Percentiles rank a stretch among this genome's conserved stretches.
These are phyloP conservation scores for Sebastes diploproa DNA, from an alignment of 2,797 vertebrate species.

Conservation along the genomic window DNA sequence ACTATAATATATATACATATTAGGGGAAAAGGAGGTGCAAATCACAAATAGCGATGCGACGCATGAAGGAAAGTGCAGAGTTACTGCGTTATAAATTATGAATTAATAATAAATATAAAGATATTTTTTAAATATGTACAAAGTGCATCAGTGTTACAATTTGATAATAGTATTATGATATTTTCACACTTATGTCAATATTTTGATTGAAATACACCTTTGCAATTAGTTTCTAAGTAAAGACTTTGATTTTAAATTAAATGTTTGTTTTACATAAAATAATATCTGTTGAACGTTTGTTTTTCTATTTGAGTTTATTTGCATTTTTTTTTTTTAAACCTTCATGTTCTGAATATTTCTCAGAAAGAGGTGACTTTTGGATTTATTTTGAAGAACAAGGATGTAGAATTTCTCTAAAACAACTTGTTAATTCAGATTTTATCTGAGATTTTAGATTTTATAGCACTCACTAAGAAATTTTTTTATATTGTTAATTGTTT, in stretches of 20 bases:
- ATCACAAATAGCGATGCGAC: no score
- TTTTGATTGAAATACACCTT: background rate
- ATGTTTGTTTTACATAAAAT: background rate
- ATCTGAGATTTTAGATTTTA: background rate
- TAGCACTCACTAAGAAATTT: background rate
- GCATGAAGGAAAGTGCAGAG: no score
- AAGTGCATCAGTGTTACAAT: background rate
- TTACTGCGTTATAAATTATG: rapidly evolving
- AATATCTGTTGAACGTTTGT: background rate
- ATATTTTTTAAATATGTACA: no score
- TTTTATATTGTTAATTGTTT: no score
- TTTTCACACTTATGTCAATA: background rate
- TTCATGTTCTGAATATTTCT: background rate
- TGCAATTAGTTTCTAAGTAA: background rate
- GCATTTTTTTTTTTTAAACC: background rate
- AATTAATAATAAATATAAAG: no score
- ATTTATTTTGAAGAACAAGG: no score
- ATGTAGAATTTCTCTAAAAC: no score
- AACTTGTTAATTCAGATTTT: background rate
- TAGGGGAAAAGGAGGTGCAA: no score
- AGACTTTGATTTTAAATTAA: background rate
- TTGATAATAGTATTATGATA: rapidly evolving
- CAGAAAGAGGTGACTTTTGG: background rate
- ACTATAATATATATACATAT: no score
- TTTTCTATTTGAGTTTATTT: background rate